Evolutionary conservation across 1,140 invertebrate species (phyloP).

Genomic region (Apis dorsata): DNA sequence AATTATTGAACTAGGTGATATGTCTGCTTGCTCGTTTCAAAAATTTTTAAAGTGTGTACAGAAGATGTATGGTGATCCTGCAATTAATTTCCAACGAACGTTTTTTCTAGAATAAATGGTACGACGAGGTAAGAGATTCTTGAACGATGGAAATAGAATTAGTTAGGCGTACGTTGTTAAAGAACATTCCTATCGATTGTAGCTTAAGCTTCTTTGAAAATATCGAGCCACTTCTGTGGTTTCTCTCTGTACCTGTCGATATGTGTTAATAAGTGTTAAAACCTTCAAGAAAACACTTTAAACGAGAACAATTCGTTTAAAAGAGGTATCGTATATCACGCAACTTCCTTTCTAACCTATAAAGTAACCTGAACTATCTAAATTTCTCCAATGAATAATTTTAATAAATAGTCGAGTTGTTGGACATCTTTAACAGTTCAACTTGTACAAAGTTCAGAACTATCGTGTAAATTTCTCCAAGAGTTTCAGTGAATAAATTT

Average conservation of each 20-base stretch:
- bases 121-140: background rate
- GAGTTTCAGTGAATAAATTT: too few relatives aligned
- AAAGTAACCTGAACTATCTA: background rate
- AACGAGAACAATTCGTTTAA: background rate
- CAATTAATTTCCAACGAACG: background rate
- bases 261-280: background rate
- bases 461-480: too few relatives aligned
- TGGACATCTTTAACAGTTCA: too few relatives aligned
- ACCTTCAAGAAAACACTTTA: background rate
- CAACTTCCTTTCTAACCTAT: background rate
- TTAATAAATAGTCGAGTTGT: background rate
- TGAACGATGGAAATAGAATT: background rate
- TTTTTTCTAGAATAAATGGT: background rate
- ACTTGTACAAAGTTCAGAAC: too few relatives aligned
- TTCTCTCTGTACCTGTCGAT: background rate
- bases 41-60: background rate
- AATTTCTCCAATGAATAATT: too few relatives aligned
- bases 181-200: background rate
- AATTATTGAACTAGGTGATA: too few relatives aligned
- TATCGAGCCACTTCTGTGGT: background rate
- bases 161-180: background rate
- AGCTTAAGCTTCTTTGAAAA: background rate
- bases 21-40: too few relatives aligned
- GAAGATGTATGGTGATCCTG: background rate
- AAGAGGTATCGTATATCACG: background rate